These are phyloP conservation scores for Coregonus sp. DNA, from an alignment of 2,797 vertebrate species.

Conservation along the genomic window DNA sequence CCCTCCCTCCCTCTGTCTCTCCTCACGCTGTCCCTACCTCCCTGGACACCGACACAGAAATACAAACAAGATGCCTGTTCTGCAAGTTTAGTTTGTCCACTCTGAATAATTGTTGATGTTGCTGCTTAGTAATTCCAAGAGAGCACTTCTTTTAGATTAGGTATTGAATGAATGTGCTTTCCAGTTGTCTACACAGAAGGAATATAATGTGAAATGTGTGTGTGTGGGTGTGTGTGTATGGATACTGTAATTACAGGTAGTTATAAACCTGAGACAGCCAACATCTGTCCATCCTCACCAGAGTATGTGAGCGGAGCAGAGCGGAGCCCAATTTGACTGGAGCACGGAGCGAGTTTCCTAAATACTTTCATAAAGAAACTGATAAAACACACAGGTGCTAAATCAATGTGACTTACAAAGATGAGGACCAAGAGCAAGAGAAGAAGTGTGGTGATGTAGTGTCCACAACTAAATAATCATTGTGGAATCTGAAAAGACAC, in stretches of 20 bases:
- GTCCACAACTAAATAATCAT: too few relatives aligned
- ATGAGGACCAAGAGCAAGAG: too few relatives aligned
- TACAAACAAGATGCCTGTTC: neutral
- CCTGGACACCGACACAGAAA: conserved; percentile 3
- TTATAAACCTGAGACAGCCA: neutral
- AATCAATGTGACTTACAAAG: too few relatives aligned
- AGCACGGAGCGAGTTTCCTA: too few relatives aligned
- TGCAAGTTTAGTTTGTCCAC: conserved; percentile 10
- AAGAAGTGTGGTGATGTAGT: too few relatives aligned
- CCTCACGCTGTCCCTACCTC: neutral
- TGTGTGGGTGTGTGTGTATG: neutral
- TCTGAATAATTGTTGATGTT: neutral
- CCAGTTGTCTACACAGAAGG: neutral
- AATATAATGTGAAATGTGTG: neutral
- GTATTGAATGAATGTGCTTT: neutral
- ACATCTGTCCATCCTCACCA: neutral
- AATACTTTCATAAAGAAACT: too few relatives aligned
- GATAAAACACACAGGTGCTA: too few relatives aligned
- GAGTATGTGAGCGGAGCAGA: too few relatives aligned
- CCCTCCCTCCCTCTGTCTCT: neutral
- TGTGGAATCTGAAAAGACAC: too few relatives aligned
- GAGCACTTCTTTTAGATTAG: conserved; percentile 12
- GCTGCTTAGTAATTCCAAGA: neutral
- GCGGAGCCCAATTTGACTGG: too few relatives aligned
- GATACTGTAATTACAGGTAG: neutral